Conservation (phyloP, 2,888 invertebrate species). For the Rhagium mordax region DNA sequence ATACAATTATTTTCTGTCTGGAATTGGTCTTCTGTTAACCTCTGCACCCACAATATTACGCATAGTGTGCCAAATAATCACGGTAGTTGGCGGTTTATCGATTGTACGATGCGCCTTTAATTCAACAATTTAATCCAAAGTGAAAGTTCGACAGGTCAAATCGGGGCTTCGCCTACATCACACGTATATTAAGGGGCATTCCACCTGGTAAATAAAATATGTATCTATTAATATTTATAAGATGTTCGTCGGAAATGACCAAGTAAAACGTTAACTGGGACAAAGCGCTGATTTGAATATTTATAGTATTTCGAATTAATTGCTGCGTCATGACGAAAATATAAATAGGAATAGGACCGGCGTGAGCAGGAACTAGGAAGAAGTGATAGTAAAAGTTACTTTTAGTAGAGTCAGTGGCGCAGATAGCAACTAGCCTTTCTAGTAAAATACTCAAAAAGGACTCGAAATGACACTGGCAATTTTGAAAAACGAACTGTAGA, state of each 20-base stretch:
- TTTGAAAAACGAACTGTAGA: too few relatives aligned
- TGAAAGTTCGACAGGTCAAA: slow-evolving; percentile 17
- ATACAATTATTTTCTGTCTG: too few relatives aligned
- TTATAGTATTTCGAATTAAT: slow-evolving; percentile 13
- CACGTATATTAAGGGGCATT: background rate
- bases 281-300: slow-evolving; percentile 17
- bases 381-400: slow-evolving; percentile 2
- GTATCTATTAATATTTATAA: slow-evolving; percentile 18
- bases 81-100: background rate
- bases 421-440: too few relatives aligned
- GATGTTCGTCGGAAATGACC: background rate
- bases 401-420: background rate
- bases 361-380: background rate
- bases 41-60: too few relatives aligned
- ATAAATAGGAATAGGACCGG: background rate
- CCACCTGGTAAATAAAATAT: background rate
- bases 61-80: background rate
- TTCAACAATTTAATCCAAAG: background rate
- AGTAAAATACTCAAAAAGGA: too few relatives aligned
- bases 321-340: background rate
- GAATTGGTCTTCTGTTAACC: too few relatives aligned
- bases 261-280: slow-evolving; percentile 17
- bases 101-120: background rate
- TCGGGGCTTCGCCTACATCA: slow-evolving; percentile 9
- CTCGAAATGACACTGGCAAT: too few relatives aligned